Evolutionary conservation across 1,140 invertebrate genomes (phyloP).

Genomic region (Schlechtendalia chinensis): DNA sequence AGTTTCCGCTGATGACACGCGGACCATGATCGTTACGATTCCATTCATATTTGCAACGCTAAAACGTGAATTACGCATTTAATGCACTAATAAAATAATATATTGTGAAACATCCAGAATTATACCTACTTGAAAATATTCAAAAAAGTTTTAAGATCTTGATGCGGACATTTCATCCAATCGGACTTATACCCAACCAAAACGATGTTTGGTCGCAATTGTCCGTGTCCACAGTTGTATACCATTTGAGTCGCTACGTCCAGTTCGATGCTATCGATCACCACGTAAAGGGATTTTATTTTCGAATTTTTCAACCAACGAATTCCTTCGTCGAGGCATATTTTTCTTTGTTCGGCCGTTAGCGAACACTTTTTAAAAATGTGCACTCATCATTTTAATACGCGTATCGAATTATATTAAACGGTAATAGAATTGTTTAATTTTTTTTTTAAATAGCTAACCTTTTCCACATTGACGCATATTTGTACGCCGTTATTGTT

Average conservation of each 20-base stretch:
- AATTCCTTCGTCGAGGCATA: background rate
- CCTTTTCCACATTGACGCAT: slow-evolving; percentile 81
- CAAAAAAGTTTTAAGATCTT: slow-evolving; percentile 84
- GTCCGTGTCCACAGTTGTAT: slow-evolving; percentile 83
- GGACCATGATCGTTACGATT: slow-evolving; percentile 14
- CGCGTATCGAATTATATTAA: background rate
- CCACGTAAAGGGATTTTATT: slow-evolving; percentile 85
- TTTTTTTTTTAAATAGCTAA: slow-evolving; percentile 56
- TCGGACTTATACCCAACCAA: slow-evolving; percentile 92
- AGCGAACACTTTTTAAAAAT: background rate
- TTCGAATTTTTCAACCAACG: slow-evolving; percentile 60
- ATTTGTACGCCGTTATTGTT: slow-evolving; percentile 90
- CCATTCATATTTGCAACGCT: slow-evolving; percentile 22
- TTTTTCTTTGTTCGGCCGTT: background rate
- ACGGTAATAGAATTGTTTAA: too few relatives aligned
- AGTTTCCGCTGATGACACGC: background rate
- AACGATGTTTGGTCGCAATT: slow-evolving; percentile 90
- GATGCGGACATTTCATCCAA: slow-evolving; percentile 73
- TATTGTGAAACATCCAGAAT: slow-evolving; percentile 51
- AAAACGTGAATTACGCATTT: background rate
- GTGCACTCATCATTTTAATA: background rate
- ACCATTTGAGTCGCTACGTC: slow-evolving; percentile 71
- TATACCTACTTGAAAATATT: slow-evolving; percentile 84
- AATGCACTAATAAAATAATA: too few relatives aligned
- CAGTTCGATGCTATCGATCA: slow-evolving; percentile 74